Evolutionary conservation across 2,888 invertebrate genomes (phyloP).

Genomic region (Andrena dorsata): DNA sequence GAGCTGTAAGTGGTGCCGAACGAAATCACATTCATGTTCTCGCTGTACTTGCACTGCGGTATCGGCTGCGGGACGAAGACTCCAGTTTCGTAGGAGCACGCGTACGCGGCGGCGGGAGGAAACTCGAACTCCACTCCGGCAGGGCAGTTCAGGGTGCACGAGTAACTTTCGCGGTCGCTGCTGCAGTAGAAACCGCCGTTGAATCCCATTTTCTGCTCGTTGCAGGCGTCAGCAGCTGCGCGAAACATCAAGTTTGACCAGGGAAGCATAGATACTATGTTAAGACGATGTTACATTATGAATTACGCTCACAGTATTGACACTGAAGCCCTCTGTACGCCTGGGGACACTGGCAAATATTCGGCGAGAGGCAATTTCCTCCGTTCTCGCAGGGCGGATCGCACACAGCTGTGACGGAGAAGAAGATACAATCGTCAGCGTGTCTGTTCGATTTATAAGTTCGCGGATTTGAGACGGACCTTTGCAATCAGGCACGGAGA

Average conservation of each 20-base stretch:
- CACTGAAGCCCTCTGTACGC: constrained; percentile 90
- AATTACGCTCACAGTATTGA: constrained; percentile 87
- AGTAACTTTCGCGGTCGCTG: constrained; percentile 87
- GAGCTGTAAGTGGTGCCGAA: constrained; percentile 66
- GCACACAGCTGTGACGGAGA: constrained; percentile 86
- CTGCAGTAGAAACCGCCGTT: constrained; percentile 92
- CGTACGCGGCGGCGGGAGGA: constrained; percentile 88
- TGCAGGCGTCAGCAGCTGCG: constrained; percentile 88
- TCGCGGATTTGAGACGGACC: constrained; percentile 85
- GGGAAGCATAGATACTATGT: not conserved
- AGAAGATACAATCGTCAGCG: not conserved
- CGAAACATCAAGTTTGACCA: not conserved
- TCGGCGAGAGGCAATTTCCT: constrained; percentile 91
- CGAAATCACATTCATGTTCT: constrained; percentile 73
- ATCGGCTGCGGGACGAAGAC: constrained; percentile 89
- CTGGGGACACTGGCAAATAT: constrained; percentile 92
- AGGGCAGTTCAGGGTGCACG: constrained; percentile 90
- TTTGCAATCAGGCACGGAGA: constrained; percentile 89
- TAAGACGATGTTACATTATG: too few relatives aligned
- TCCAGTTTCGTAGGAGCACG: constrained; percentile 89
- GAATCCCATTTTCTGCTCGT: constrained; percentile 88
- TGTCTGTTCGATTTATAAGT: not conserved
- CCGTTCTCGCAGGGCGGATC: constrained; percentile 92
- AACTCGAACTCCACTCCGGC: constrained; percentile 88
- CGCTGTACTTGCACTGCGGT: constrained; percentile 90